Percentiles rank a stretch among this genome's conserved stretches.
phyloP scores from a whole-genome alignment of 2,888 invertebrate genomes.

The Acrobasis consociella region DNA sequence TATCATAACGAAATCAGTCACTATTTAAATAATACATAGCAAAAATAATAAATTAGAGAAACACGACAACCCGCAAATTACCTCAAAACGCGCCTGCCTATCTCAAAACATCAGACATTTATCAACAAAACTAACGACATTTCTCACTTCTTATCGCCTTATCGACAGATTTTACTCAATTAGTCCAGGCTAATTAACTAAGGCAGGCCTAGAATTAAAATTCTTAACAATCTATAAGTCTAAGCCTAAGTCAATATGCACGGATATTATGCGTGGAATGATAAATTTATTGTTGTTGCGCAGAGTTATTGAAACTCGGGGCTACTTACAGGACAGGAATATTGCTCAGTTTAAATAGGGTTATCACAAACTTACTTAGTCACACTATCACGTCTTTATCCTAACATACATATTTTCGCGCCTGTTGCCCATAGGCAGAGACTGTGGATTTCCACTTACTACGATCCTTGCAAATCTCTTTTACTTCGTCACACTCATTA shows the following conservation, averaged over 20 bases:
- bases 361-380: neutral
- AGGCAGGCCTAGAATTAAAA: constrained; percentile 44
- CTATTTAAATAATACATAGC: too few relatives aligned
- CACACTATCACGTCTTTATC: too few relatives aligned
- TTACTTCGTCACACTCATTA: too few relatives aligned
- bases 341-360: neutral
- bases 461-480: too few relatives aligned
- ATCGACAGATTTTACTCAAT: constrained; percentile 47
- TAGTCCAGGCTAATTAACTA: constrained; percentile 47
- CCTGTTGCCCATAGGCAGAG: too few relatives aligned
- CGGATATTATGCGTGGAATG: constrained; percentile 20
- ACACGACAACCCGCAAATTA: neutral
- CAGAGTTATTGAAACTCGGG: constrained; percentile 15
- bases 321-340: neutral
- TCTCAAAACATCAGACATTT: constrained; percentile 40
- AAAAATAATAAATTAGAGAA: neutral
- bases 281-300: constrained; percentile 29
- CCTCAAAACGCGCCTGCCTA: constrained; percentile 21
- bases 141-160: constrained; percentile 36
- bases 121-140: constrained; percentile 46
- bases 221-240: constrained; percentile 31
- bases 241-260: constrained; percentile 5
- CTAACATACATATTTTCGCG: too few relatives aligned
- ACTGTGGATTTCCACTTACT: too few relatives aligned
- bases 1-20: too few relatives aligned